phyloP scores from a whole-genome alignment of 2,797 vertebrate genomes.

The Miichthys miiuy region DNA sequence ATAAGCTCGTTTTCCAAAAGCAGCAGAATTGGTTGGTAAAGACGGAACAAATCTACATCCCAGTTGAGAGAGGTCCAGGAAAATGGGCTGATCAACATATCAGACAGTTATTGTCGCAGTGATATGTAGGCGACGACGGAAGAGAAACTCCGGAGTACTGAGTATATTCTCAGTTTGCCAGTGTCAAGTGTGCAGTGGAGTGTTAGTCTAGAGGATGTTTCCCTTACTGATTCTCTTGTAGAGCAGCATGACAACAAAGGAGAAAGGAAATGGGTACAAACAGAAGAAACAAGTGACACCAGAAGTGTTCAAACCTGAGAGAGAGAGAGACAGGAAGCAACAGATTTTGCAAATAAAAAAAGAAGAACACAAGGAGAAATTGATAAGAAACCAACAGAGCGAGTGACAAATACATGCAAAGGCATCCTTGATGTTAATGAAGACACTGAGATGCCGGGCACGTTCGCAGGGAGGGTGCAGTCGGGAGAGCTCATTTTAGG shows the following conservation, averaged over 20 bases:
- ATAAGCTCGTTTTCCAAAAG: constrained; percentile 25
- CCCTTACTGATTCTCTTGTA: constrained; percentile 59
- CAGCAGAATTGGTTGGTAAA: constrained; percentile 16
- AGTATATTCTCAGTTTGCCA: constrained; percentile 56
- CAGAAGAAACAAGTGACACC: constrained; percentile 57
- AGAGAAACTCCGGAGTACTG: constrained; percentile 36
- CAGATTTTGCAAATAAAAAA: constrained; percentile 41
- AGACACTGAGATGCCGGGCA: constrained; percentile 68
- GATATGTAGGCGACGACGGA: constrained; percentile 29
- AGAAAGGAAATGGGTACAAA: constrained; percentile 69
- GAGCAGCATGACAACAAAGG: constrained; percentile 60
- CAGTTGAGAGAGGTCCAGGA: constrained; percentile 42
- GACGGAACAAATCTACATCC: constrained; percentile 22
- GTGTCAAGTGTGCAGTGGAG: constrained; percentile 66
- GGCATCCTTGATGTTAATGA: constrained; percentile 70
- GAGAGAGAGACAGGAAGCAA: not conserved
- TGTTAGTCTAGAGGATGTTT: constrained; percentile 65
- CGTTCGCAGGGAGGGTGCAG: constrained; percentile 57
- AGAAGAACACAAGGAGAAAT: constrained; percentile 14
- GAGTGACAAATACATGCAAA: constrained; percentile 54
- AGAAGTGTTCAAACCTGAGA: constrained; percentile 45
- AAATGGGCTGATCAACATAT: constrained; percentile 44
- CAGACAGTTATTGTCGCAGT: constrained; percentile 47
- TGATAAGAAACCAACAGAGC: constrained; percentile 51
- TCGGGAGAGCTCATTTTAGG: constrained; percentile 72